Percentiles rank a stretch among this genome's conserved stretches.
Conservation (phyloP, 53 echinoderm and acorn worm genomes). For the Paracentrotus lividus region DNA sequence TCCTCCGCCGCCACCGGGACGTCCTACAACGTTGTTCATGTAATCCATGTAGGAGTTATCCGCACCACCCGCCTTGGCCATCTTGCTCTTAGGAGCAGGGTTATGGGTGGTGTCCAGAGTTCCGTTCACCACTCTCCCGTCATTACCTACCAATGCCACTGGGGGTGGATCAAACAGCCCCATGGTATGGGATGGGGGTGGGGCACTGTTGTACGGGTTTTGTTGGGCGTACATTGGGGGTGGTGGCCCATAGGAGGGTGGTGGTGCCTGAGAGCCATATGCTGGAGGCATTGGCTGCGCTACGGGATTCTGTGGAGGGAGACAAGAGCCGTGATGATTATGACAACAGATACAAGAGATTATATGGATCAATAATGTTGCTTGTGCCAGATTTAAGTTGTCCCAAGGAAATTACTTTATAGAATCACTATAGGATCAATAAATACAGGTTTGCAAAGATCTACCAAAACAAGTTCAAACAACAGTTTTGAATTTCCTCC, state of each 20-base stretch:
- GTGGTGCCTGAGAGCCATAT: constrained; percentile 27
- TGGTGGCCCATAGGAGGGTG: neutral
- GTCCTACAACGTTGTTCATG: constrained; percentile 49
- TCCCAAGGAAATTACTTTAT: too few species aligned
- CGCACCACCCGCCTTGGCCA: constrained; percentile 1
- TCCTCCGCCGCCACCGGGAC: neutral
- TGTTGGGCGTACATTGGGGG: constrained; percentile 43
- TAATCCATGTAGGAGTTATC: constrained; percentile 44
- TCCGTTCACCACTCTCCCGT: neutral
- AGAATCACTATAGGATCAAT: too few species aligned
- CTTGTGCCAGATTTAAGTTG: neutral
- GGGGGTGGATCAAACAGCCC: constrained; percentile 56
- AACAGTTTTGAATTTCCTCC: too few species aligned
- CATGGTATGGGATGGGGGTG: neutral
- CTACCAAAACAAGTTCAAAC: too few species aligned
- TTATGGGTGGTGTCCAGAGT: constrained; percentile 41
- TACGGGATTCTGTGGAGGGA: neutral
- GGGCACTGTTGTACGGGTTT: constrained; percentile 48
- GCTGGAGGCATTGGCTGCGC: constrained; percentile 31
- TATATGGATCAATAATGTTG: neutral
- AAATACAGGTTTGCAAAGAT: too few species aligned
- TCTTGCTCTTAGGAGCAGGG: constrained; percentile 18
- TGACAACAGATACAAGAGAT: neutral
- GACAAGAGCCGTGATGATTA: neutral
- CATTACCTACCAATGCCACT: neutral